phyloP scores from a whole-genome alignment of 2,113 vertebrate genomes.

The Pseudonaja textilis region DNA sequence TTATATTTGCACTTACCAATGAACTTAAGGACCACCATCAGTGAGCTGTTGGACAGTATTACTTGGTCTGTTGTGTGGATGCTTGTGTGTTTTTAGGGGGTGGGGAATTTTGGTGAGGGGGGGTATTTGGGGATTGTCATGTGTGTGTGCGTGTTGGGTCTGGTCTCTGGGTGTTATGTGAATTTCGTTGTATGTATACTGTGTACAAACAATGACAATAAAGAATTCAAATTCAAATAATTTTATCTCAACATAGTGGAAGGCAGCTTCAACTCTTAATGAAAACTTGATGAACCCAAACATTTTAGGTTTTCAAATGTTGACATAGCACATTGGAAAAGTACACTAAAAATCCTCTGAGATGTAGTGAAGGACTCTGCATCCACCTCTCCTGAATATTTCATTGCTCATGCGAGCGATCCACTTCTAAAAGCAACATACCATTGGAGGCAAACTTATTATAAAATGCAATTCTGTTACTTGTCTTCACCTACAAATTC shows the following conservation, averaged over 20 bases:
- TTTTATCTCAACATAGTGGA: not conserved
- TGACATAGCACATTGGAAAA: not conserved
- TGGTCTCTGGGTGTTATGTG: no score
- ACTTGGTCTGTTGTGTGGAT: no score
- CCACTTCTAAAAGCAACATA: not conserved
- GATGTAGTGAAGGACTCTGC: not conserved
- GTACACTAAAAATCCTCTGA: slow-evolving; percentile 3
- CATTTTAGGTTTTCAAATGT: not conserved
- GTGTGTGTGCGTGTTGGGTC: no score
- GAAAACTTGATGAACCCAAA: not conserved
- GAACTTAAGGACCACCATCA: no score
- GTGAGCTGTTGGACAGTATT: no score
- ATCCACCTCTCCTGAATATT: not conserved
- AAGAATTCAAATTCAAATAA: not conserved
- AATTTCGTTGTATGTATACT: no score
- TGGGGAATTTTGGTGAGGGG: no score
- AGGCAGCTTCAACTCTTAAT: not conserved
- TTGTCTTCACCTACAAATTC: not conserved
- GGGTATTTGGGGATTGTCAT: no score
- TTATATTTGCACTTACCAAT: no score
- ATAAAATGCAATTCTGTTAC: not conserved
- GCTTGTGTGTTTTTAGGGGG: no score
- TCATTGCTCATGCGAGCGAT: not conserved
- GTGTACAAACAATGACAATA: no score
- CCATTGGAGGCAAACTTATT: not conserved